phyloP scores from a whole-genome alignment of 2,888 invertebrate species.

The Meghimatium bilineatum region DNA sequence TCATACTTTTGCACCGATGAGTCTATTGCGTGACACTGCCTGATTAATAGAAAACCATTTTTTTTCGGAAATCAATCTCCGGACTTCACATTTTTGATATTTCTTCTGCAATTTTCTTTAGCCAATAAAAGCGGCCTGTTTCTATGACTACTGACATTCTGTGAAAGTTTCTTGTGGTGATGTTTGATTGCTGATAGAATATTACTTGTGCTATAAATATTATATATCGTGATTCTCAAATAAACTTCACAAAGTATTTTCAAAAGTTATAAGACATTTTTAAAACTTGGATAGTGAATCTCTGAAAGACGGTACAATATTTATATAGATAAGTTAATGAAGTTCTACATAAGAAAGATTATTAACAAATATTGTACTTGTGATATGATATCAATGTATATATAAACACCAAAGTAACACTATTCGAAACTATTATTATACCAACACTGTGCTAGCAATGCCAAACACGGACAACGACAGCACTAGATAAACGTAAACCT shows the following conservation, averaged over 20 bases:
- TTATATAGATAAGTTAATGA: too few species aligned
- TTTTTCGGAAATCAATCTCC: neutral
- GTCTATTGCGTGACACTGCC: neutral
- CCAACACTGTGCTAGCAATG: too few species aligned
- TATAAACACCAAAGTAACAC: too few species aligned
- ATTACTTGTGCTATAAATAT: neutral
- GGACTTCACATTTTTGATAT: neutral
- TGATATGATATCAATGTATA: too few species aligned
- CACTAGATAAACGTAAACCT: too few species aligned
- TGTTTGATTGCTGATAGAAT: neutral
- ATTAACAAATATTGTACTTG: too few species aligned
- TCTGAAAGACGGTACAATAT: too few species aligned
- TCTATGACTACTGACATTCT: neutral
- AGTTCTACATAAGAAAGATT: too few species aligned
- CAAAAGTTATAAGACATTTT: neutral
- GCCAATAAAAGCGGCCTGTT: slow-evolving; percentile 2
- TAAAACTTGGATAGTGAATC: too few species aligned
- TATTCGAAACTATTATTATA: too few species aligned
- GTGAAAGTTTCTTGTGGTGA: neutral
- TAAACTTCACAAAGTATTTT: neutral
- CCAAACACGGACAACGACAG: too few species aligned
- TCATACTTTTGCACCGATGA: neutral
- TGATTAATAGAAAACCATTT: neutral
- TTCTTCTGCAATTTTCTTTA: neutral
- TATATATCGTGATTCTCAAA: neutral